Evolutionary conservation across 2,113 vertebrate species (phyloP).

Genomic region (Bubo scandiacus): DNA sequence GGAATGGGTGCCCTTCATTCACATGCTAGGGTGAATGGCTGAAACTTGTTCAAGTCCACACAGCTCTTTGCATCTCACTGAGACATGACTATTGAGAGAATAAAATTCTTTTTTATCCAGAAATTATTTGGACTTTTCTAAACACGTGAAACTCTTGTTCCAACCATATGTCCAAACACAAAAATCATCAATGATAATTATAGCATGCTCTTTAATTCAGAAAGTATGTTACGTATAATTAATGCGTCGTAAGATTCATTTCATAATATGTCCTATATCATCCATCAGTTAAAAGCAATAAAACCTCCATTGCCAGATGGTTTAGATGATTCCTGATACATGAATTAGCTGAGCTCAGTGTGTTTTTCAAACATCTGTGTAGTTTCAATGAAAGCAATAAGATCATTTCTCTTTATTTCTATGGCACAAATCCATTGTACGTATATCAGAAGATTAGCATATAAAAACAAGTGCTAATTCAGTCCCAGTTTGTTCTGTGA

Average conservation of each 20-base stretch:
- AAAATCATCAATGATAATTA: neutral
- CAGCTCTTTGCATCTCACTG: neutral
- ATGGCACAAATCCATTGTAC: neutral
- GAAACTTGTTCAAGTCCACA: neutral
- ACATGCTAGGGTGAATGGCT: neutral
- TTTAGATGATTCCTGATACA: neutral
- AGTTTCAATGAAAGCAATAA: neutral
- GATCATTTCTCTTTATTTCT: neutral
- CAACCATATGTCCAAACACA: neutral
- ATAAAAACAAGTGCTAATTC: neutral
- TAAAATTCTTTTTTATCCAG: neutral
- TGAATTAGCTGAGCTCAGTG: neutral
- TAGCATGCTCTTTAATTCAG: neutral
- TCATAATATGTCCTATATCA: neutral
- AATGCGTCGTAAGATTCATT: neutral
- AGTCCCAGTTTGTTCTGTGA: neutral
- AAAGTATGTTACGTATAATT: neutral
- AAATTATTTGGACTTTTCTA: neutral
- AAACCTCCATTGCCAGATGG: neutral
- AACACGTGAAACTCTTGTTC: neutral
- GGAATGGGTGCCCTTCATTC: neutral
- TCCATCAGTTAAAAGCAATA: neutral
- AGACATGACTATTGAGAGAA: neutral
- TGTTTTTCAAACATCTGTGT: neutral
- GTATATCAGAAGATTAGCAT: neutral